These are phyloP conservation scores for Gymnothorax javanicus DNA, from an alignment of 2,797 vertebrate genomes.

Conservation along the genomic window DNA sequence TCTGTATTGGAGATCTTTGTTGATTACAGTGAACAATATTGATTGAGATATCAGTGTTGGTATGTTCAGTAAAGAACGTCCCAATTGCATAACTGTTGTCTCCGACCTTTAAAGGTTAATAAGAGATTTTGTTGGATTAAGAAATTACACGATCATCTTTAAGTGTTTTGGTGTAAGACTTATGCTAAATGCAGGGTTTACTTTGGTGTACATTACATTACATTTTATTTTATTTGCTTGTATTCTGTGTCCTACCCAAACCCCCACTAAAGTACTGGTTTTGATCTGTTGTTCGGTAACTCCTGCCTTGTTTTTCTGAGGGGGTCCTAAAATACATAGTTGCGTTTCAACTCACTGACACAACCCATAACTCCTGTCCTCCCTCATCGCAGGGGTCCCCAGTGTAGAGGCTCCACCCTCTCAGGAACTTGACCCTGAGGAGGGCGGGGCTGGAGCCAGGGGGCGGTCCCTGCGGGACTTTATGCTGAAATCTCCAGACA, in stretches of 20 bases:
- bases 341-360: neutral
- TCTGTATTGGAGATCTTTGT: no score
- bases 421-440: constrained; percentile 33
- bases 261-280: neutral
- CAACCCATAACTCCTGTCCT: neutral
- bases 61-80: no score
- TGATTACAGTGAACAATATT: no score
- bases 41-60: no score
- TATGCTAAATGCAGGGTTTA: neutral
- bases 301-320: neutral
- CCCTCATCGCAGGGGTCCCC: constrained; percentile 64
- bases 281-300: neutral
- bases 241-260: neutral
- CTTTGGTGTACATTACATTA: neutral
- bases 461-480: constrained; percentile 79
- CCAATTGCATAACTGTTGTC: no score
- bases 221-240: neutral
- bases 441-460: constrained; percentile 36
- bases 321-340: no score
- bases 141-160: neutral
- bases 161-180: neutral
- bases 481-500: constrained; percentile 83
- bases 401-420: constrained; percentile 53
- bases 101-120: neutral
- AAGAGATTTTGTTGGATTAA: neutral